These are phyloP conservation scores for Hydractinia echinata DNA, from an alignment of 30 jellyfish, hydroid and myxozoan species.

Conservation along the genomic window DNA sequence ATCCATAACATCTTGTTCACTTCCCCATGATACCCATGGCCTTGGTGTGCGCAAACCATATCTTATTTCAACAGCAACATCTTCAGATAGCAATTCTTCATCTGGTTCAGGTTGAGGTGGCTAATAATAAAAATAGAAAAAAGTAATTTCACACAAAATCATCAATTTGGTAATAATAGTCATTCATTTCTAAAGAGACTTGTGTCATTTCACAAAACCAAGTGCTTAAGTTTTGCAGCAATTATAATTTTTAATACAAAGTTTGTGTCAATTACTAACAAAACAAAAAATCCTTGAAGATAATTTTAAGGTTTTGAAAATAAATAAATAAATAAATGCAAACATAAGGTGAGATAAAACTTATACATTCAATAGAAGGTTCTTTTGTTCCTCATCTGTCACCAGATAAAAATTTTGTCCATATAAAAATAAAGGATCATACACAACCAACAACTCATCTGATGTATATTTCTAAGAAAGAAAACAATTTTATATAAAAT, in stretches of 20 bases:
- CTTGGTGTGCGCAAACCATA: constrained; percentile 17
- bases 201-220: too few relatives aligned
- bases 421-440: constrained; percentile 74
- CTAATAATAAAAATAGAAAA: constrained; percentile 6
- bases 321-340: too few relatives aligned
- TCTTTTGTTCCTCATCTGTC: constrained; percentile 75
- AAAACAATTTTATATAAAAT: neutral
- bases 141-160: too few relatives aligned
- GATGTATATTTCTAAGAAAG: constrained; percentile 59
- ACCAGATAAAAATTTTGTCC: constrained; percentile 83
- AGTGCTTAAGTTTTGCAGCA: too few relatives aligned
- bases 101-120: constrained; percentile 39
- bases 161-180: too few relatives aligned
- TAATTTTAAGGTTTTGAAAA: too few relatives aligned
- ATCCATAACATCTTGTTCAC: constrained; percentile 74
- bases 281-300: too few relatives aligned
- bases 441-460: constrained; percentile 70
- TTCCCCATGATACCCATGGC: constrained; percentile 85
- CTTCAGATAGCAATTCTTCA: constrained; percentile 31
- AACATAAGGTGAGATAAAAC: neutral
- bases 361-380: constrained; percentile 48
- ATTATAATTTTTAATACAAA: too few relatives aligned
- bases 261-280: too few relatives aligned
- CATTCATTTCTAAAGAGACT: too few relatives aligned
- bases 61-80: constrained; percentile 3